These are phyloP conservation scores for Laticauda colubrina DNA, from an alignment of 2,113 vertebrate genomes.

Conservation along the genomic window DNA sequence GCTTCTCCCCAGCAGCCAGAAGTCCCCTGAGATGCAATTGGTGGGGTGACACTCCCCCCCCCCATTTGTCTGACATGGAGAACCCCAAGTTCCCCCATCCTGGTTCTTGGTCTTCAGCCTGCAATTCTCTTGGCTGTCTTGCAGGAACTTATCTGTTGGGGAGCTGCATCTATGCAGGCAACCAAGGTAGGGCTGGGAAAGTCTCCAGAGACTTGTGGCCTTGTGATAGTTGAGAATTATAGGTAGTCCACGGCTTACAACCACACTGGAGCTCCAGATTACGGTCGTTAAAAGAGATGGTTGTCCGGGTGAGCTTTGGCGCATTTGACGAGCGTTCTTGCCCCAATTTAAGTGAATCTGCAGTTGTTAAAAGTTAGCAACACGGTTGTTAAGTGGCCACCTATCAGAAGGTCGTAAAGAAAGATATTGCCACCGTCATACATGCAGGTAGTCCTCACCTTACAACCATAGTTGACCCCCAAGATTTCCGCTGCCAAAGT, in stretches of 20 bases:
- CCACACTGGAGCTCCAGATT: not conserved
- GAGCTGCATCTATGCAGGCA: not conserved
- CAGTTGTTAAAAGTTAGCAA: not conserved
- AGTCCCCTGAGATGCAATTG: not conserved
- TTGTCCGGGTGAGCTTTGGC: not conserved
- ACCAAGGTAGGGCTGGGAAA: not conserved
- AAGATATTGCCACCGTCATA: too few species aligned
- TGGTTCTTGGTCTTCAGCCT: not conserved
- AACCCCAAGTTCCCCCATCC: not conserved
- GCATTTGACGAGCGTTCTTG: too few species aligned
- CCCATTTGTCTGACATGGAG: not conserved
- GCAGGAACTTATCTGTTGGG: not conserved
- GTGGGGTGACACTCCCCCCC: rapidly evolving
- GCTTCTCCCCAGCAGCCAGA: not conserved
- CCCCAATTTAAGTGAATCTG: too few species aligned
- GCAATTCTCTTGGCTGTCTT: not conserved
- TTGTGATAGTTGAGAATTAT: not conserved
- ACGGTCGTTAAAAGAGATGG: not conserved
- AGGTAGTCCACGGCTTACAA: not conserved
- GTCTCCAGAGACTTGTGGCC: not conserved
- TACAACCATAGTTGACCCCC: too few species aligned
- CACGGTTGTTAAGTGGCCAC: not conserved
- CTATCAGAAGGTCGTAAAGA: too few species aligned
- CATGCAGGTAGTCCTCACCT: not conserved
- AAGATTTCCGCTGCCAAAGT: not conserved